Conservation (phyloP, 2,113 vertebrate genomes). For the Dolichallabes microphthalmus region DNA sequence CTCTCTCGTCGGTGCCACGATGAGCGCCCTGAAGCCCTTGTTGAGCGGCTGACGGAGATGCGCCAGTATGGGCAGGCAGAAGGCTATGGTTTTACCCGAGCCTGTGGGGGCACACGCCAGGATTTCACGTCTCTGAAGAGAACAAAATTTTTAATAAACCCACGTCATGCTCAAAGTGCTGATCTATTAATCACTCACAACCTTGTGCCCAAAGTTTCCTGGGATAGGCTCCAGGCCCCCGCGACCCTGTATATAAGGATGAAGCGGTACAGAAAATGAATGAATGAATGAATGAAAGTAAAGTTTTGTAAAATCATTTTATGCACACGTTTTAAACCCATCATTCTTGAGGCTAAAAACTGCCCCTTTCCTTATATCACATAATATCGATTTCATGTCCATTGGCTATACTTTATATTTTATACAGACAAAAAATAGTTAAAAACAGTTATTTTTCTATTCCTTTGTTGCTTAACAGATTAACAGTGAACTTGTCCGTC, state of each 20-base stretch:
- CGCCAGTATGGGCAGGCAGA: slow-evolving; percentile 86
- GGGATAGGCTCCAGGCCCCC: no score
- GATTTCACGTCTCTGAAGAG: slow-evolving; percentile 83
- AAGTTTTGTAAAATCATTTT: not conserved
- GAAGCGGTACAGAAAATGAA: no score
- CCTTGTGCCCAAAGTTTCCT: no score
- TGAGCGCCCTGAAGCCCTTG: slow-evolving; percentile 87
- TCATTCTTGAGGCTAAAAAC: not conserved
- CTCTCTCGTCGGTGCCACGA: slow-evolving; percentile 92
- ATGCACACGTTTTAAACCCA: not conserved
- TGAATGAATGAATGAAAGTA: no score
- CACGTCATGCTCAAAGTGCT: not conserved
- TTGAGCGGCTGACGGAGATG: slow-evolving; percentile 87
- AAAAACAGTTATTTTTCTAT: not conserved
- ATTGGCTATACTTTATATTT: no score
- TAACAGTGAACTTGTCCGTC: not conserved
- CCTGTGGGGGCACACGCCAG: slow-evolving; percentile 95
- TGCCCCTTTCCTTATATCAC: not conserved
- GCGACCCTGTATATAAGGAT: no score
- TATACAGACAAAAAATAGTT: not conserved
- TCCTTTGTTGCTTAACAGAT: not conserved
- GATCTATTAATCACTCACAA: no score
- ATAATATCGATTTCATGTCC: not conserved
- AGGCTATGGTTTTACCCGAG: slow-evolving; percentile 94
- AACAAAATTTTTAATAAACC: not conserved